Evolutionary conservation across 1,140 invertebrate genomes (phyloP), one percentile per base, ranked within the genome.

Genomic region (Bombyx mori): DNA sequence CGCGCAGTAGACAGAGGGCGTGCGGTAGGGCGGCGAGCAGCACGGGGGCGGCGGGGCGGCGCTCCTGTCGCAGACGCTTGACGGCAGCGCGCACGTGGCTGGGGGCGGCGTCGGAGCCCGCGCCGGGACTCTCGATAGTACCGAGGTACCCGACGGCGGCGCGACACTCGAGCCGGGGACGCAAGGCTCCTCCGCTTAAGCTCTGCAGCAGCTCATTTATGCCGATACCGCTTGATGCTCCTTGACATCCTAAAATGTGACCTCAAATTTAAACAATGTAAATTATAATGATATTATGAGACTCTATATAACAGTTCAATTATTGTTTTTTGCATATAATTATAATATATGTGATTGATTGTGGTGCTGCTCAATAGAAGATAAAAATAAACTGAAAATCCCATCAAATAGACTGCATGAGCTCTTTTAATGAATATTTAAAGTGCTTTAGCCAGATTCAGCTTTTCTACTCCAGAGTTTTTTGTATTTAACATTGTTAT

Each of bases 101-200:
- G 49, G 94, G 89, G 73, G 94, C 92, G 7, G 93, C 93, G 52
- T 91, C 92, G 0, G 94, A 91, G 54, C 93, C 92, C 72, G 97
- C 94, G 78, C 94, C 94, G 0, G 97, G 97, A 89, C 97, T 97
- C 86, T 98, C 97, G 53, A 98, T 97, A 0, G 97, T 98, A 5
- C 97, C 97, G 52, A 98, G 89, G 82, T 98, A 99, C 0, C 97
- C 97, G 3, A 98, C 95, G 10, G 98, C 92, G 1, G 94, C 95
- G 61, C 94, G 91, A 69, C 95, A 95, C 57, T 96, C 93, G 35
- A 94, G 71, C 2, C 80, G 70, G 0, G 79, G 79, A 0, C 73
- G 77, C 10, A 84, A 71, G 35, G 82, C 81, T 1, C 73, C 78
- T 43, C 79, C 62, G 56, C 69, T 78, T 52, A 84, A 54, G 56